A percentile compares a stretch with the other conserved stretches of the same genome.
Evolutionary conservation across 2,797 vertebrate species (phyloP).

Genomic region (Cyclopterus lumpus): DNA sequence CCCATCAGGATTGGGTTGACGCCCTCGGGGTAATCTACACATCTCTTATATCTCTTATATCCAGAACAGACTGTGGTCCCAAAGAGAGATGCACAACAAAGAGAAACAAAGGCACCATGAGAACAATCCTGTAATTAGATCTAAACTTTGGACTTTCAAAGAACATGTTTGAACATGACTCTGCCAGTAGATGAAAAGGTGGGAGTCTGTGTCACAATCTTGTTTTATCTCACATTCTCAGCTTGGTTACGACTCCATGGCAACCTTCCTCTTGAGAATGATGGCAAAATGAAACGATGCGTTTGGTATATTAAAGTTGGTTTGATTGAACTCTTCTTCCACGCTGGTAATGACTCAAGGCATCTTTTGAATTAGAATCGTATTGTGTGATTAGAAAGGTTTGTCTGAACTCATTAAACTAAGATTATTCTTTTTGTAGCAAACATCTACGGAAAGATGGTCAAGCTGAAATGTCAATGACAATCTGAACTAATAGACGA

Average conservation of each 20-base stretch:
- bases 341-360: background rate
- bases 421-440: background rate
- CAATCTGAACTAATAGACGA: background rate
- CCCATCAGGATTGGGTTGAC: conserved; percentile 4
- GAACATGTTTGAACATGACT: conserved; percentile 31
- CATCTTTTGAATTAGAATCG: background rate
- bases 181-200: conserved; percentile 35
- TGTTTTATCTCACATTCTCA: conserved; percentile 43
- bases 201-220: conserved; percentile 38
- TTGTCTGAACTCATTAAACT: background rate
- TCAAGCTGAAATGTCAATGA: background rate
- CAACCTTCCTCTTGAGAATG: conserved; percentile 41
- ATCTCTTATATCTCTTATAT: conserved; percentile 45
- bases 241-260: conserved; percentile 57
- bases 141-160: conserved; percentile 30
- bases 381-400: background rate
- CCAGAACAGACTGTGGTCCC: conserved; percentile 32
- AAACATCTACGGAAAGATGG: background rate
- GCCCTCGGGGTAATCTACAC: conserved; percentile 37
- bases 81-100: conserved; percentile 12
- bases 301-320: conserved; percentile 29
- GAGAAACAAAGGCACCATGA: conserved; percentile 9
- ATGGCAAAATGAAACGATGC: conserved; percentile 21
- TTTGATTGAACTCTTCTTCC: conserved; percentile 15
- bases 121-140: conserved; percentile 37